These are phyloP conservation scores for Polyommatus icarus DNA, from an alignment of 2,888 invertebrate genomes.

Conservation along the genomic window DNA sequence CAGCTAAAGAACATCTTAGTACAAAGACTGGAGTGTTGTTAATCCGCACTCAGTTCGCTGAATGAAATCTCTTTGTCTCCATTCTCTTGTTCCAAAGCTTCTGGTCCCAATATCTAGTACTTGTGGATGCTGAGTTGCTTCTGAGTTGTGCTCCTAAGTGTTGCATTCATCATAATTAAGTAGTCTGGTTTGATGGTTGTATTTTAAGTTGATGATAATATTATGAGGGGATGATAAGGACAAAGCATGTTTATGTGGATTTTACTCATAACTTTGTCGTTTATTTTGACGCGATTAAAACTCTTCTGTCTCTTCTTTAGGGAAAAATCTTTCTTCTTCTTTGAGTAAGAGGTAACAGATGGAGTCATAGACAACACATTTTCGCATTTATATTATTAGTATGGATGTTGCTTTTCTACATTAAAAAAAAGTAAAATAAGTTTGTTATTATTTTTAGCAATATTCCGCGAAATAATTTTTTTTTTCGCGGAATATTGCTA, in stretches of 20 bases:
- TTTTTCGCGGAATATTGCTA: too few species aligned
- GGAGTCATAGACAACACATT: too few species aligned
- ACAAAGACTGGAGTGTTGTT: not conserved
- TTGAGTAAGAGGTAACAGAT: too few species aligned
- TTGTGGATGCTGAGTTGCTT: not conserved
- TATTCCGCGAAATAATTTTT: too few species aligned
- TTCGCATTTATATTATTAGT: too few species aligned
- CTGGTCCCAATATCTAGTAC: conserved; percentile 17
- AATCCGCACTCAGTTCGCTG: conserved; percentile 1
- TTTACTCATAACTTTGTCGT: too few species aligned
- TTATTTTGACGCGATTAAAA: too few species aligned
- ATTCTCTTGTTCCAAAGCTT: not conserved
- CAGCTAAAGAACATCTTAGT: not conserved
- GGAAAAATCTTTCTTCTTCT: too few species aligned
- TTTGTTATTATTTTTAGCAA: too few species aligned
- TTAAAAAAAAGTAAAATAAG: too few species aligned
- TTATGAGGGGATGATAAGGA: not conserved
- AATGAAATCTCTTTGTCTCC: conserved; percentile 6
- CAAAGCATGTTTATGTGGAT: not conserved
- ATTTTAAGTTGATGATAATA: not conserved
- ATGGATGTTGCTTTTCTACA: too few species aligned
- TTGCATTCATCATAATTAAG: conserved; percentile 4
- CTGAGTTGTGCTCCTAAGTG: not conserved
- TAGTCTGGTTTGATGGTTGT: not conserved
- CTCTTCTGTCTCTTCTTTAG: too few species aligned